Conservation (phyloP, 2,888 invertebrate genomes). For the Lepeophtheirus nordmannii region DNA sequence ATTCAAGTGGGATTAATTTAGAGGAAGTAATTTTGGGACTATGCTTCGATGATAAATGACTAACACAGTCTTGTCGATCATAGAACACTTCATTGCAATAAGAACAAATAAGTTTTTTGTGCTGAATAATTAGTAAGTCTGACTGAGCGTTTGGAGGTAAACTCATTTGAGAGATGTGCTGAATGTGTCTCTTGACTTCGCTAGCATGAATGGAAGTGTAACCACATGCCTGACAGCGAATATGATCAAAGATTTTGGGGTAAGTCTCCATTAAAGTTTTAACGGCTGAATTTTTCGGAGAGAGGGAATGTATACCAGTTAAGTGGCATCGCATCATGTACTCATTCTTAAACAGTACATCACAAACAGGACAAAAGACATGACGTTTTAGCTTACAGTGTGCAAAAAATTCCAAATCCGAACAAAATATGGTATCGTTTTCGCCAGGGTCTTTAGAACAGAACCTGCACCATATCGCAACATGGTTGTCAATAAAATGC, state of each 20-base stretch:
- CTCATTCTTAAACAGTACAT: not conserved
- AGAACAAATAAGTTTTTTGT: not conserved
- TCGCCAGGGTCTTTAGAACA: not conserved
- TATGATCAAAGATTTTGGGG: not conserved
- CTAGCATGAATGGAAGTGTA: not conserved
- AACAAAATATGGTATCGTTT: not conserved
- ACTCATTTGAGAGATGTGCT: not conserved
- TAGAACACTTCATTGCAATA: not conserved
- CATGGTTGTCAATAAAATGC: not conserved
- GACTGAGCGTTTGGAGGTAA: not conserved
- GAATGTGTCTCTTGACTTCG: not conserved
- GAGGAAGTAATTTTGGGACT: not conserved
- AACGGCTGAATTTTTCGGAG: not conserved
- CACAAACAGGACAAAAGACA: not conserved
- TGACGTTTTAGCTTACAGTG: not conserved
- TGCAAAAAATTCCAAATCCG: not conserved
- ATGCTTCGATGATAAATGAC: not conserved
- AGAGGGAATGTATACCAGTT: not conserved
- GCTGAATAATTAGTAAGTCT: not conserved
- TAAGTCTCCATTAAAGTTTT: not conserved
- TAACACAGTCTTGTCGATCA: not conserved
- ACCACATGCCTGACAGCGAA: constrained; percentile 3
- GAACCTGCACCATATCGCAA: not conserved
- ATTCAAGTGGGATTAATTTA: not conserved
- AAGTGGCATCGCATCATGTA: not conserved